These are phyloP conservation scores for Chanos chanos DNA, from an alignment of 2,797 vertebrate genomes.

Conservation along the genomic window DNA sequence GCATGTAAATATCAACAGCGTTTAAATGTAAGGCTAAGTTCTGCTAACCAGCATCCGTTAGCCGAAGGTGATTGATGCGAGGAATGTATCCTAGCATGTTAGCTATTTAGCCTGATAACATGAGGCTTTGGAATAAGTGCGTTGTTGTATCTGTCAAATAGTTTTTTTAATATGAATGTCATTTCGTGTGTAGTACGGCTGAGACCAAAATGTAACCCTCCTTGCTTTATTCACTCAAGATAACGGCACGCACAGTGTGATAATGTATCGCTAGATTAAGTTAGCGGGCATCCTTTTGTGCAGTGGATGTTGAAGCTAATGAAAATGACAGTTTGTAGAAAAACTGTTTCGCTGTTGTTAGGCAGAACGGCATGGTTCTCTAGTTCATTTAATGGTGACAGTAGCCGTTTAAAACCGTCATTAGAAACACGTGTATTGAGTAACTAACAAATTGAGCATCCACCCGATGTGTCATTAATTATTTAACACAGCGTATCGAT, in stretches of 20 bases:
- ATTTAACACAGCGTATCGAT: background rate
- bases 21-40: constrained; percentile 11
- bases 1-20: background rate
- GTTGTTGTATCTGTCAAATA: too few species aligned
- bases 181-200: too few species aligned
- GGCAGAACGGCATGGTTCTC: constrained; percentile 26
- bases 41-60: background rate
- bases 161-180: too few species aligned
- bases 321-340: background rate
- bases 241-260: too few species aligned
- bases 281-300: too few species aligned
- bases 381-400: too few species aligned
- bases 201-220: too few species aligned
- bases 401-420: background rate
- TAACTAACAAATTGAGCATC: background rate
- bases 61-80: background rate
- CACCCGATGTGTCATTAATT: too few species aligned
- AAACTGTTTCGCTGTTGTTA: constrained; percentile 33
- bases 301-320: constrained; percentile 6
- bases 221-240: too few species aligned
- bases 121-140: too few species aligned
- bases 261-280: too few species aligned
- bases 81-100: constrained; percentile 16
- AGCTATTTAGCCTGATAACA: constrained; percentile 27
- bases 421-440: background rate